phyloP scores from a whole-genome alignment of 2,797 vertebrate genomes.

The Gallinago solitaria region DNA sequence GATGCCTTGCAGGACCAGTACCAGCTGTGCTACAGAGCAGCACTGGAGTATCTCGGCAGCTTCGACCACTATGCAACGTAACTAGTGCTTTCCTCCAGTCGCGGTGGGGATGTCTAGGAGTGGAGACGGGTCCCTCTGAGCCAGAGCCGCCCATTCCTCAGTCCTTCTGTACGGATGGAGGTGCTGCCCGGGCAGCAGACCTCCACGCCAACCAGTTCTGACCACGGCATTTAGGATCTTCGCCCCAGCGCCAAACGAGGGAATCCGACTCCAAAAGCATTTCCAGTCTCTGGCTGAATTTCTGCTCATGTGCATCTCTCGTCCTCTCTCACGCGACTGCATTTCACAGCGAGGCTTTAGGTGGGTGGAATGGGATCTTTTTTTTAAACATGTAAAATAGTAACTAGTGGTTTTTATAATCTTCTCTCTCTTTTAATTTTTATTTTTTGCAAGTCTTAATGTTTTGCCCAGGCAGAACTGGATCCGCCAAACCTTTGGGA shows the following conservation, averaged over 20 bases:
- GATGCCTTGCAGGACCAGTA: conserved; percentile 90
- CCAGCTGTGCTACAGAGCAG: conserved; percentile 95
- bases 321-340: conserved; percentile 65
- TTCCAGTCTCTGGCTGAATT: conserved; percentile 71
- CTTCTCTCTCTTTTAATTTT: conserved; percentile 72
- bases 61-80: conserved; percentile 99
- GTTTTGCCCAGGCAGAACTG: conserved; percentile 73
- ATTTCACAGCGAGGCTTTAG: conserved; percentile 78
- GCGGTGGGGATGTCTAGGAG: conserved; percentile 74
- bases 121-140: conserved; percentile 84
- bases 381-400: conserved; percentile 77
- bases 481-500: conserved; percentile 64
- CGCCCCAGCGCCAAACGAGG: conserved; percentile 71
- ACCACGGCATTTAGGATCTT: conserved; percentile 79
- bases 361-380: conserved; percentile 78
- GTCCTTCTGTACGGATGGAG: conserved; percentile 76
- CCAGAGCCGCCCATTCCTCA: conserved; percentile 80
- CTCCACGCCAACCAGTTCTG: conserved; percentile 70
- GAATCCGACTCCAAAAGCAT: conserved; percentile 63
- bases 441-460: conserved; percentile 74
- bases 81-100: conserved; percentile 79
- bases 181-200: conserved; percentile 70
- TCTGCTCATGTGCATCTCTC: conserved; percentile 70
- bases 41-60: conserved; percentile 97
- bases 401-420: conserved; percentile 75